Base-by-base conservation (phyloP, 1,140 invertebrate species). In the Drosophila suzukii region DNA sequence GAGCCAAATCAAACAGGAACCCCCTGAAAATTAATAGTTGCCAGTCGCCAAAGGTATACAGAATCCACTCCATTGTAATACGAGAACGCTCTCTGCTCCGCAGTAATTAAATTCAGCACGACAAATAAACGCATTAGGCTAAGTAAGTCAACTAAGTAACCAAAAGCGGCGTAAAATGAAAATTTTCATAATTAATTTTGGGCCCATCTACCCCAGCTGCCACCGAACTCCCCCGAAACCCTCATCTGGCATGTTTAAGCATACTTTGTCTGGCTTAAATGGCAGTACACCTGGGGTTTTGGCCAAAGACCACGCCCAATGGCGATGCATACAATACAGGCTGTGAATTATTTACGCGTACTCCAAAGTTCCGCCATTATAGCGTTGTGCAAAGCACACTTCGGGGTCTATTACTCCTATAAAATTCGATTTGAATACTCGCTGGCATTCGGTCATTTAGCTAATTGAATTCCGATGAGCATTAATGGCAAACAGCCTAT, bases 101-200 rank as follows among this genome's bases (percentile, higher is more conserved):
- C 13, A 27, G 62, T 84, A 84, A 84, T 84, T 84, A 81, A 80
- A 85, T 84, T 81, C 50, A 47, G 73, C 77, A 73, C 55, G 65
- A 75, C 56, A 81, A 63, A 84, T 77, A 84, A 84, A 68, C 77
- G 81, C 76, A 84, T 84, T 84, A 84, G 59, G 50, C 61, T 61
- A 85, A 80, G 66, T 62, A 83, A 62, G 60, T 79, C 71, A 72
- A 34, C 49, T 58, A 78, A 75, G 80, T 65, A 60, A 80, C 66
- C 56, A 47, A 70, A 77, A 78, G 70, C 67, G 62, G 68, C 73
- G 74, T 73, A 80, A 84, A 85, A 74, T 86, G 78, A 75, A 85
- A 81, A 81, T 74, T 85, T 85, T 85, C 81, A 84, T 84, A 85
- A 84, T 84, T 84, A 84, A 80, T 85, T 84, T 84, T 80, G 55